phyloP scores from a whole-genome alignment of 2,888 invertebrate genomes.

The Drosophila differens region DNA sequence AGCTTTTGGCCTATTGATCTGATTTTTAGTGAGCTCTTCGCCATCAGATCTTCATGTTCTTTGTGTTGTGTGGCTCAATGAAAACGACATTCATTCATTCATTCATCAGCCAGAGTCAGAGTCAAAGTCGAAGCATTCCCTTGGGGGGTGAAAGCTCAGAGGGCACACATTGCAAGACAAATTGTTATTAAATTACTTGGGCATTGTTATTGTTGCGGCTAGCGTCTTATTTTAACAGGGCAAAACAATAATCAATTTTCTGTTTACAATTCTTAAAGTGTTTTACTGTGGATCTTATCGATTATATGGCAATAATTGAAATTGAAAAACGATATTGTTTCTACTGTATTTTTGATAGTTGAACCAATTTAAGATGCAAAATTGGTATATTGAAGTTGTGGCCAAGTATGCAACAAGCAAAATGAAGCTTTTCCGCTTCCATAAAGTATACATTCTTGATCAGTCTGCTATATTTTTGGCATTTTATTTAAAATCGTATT shows the following conservation, averaged over 20 bases:
- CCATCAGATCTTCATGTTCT: background rate
- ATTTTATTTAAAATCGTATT: background rate
- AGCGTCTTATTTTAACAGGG: background rate
- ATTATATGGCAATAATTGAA: background rate
- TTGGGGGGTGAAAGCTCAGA: conserved; percentile 25
- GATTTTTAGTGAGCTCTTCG: conserved; percentile 28
- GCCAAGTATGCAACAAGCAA: background rate
- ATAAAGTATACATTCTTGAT: background rate
- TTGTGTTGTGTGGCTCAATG: conserved; percentile 15
- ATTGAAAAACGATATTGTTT: background rate
- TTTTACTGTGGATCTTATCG: background rate
- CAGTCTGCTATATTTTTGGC: background rate
- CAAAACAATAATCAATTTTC: background rate
- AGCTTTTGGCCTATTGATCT: conserved; percentile 53
- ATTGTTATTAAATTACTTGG: conserved; percentile 11
- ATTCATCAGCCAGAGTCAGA: conserved; percentile 19
- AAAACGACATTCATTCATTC: conserved; percentile 38
- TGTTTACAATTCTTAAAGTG: background rate
- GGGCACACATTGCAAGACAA: conserved; percentile 8
- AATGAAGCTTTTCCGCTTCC: background rate
- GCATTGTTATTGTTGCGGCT: background rate
- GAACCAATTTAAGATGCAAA: background rate
- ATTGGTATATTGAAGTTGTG: background rate
- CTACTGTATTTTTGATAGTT: background rate
- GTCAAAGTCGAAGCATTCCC: background rate